Percentiles rank a stretch among this genome's conserved stretches.
phyloP scores from a whole-genome alignment of 2,113 vertebrate genomes.

The Candoia aspera region DNA sequence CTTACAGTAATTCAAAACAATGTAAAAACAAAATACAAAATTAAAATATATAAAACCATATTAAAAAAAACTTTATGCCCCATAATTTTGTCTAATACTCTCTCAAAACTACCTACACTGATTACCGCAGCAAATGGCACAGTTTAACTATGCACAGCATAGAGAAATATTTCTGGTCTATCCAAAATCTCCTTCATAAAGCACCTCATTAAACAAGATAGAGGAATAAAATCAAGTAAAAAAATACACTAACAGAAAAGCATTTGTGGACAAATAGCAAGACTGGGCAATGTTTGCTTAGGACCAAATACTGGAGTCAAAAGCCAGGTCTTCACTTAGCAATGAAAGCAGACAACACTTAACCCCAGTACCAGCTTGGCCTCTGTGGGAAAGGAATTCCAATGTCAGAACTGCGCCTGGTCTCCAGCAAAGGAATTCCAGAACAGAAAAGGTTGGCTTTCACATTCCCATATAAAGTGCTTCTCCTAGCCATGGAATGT shows the following conservation, averaged over 20 bases:
- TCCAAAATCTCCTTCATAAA: not conserved
- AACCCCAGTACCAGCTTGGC: not conserved
- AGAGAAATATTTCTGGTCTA: not conserved
- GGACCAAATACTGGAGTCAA: not conserved
- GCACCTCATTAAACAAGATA: not conserved
- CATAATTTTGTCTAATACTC: not conserved
- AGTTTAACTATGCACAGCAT: not conserved
- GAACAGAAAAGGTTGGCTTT: not conserved
- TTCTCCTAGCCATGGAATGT: not conserved
- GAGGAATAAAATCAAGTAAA: not conserved
- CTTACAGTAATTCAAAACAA: not conserved
- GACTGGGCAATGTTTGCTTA: not conserved
- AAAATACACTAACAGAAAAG: not conserved
- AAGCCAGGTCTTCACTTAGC: not conserved
- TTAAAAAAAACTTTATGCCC: not conserved
- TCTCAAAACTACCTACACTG: not conserved
- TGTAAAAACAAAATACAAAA: not conserved
- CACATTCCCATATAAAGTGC: not conserved
- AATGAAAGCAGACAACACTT: not conserved
- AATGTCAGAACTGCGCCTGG: not conserved
- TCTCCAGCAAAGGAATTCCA: not conserved
- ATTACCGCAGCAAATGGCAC: not conserved
- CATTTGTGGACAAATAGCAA: not conserved
- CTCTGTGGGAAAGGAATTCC: not conserved
- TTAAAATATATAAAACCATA: not conserved